Percentiles rank a stretch among this genome's conserved stretches.
Evolutionary conservation across 2,888 invertebrate species (phyloP).

Genomic region (Cenopis cana): DNA sequence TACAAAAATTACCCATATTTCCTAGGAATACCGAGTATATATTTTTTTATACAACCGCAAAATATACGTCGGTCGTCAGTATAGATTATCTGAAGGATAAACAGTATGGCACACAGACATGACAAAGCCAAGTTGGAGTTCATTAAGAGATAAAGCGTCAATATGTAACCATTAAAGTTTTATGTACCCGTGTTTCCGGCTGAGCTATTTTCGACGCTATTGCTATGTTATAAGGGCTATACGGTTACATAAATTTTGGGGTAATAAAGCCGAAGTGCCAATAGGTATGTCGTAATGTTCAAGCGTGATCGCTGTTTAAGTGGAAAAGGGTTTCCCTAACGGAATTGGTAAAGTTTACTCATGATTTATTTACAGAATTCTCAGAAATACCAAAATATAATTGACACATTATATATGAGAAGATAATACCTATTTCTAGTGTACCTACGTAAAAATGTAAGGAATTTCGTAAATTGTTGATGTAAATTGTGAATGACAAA

Average conservation of each 20-base stretch:
- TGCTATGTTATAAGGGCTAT: not conserved
- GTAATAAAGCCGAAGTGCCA: conserved; percentile 35
- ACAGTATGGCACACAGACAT: conserved; percentile 42
- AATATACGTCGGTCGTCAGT: conserved; percentile 7
- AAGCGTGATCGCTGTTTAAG: conserved; percentile 16
- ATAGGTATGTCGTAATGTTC: conserved; percentile 42
- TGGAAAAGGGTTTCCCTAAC: conserved; percentile 9
- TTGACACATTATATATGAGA: too few relatives aligned
- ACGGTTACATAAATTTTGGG: conserved; percentile 5
- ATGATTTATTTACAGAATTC: too few relatives aligned
- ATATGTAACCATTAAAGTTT: conserved; percentile 43
- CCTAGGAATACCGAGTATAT: not conserved
- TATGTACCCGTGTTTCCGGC: conserved; percentile 7
- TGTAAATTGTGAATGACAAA: too few relatives aligned
- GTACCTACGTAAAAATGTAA: too few relatives aligned
- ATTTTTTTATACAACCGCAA: not conserved
- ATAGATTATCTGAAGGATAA: conserved; percentile 42
- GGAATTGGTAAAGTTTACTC: not conserved
- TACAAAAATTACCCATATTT: not conserved
- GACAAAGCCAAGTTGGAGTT: conserved; percentile 40
- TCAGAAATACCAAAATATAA: too few relatives aligned
- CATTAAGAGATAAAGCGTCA: conserved; percentile 44
- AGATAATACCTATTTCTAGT: too few relatives aligned
- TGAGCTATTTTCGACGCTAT: not conserved
- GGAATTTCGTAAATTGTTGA: too few relatives aligned